Base-by-base conservation (phyloP, 2,113 vertebrate genomes). In the Pangasianodon hypophthalmus region DNA sequence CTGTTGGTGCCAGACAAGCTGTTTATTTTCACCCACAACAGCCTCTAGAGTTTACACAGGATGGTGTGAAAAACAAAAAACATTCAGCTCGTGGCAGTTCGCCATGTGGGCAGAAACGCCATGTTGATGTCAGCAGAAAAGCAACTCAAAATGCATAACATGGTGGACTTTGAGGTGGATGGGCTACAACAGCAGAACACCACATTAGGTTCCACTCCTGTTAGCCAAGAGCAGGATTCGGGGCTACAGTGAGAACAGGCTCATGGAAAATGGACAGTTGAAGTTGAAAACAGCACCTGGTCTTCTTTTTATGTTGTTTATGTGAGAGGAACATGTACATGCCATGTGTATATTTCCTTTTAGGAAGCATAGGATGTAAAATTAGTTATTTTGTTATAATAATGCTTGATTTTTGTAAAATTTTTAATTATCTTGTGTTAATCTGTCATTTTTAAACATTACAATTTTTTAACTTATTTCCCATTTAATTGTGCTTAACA, bases 121-220 rank as follows among this genome's bases (percentile, higher is more conserved):
- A 41, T 44, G 37, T 26, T 84, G 37, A 60, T 83, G 21, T 84
- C 52, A 84, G 54, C 54, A 56, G 32, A 84, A 84, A 62, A 84
- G 82, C 56, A 44, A 62, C 10, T 62, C 9, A 84, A 21, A 41
- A 62, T 29, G 41, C 1, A 29, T 46, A 62, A 84, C 41, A 41
- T 5, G 11, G 1, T 0, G 4, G 46, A 62, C 37, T 21, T 60
- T 84, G 54, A 26, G 48, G 10, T 6, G 0, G 24, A 79, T 75
- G 14, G 6, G 18, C 37, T 44, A 21, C 41, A 75, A 44, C 18
- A 75, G 2, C 2, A 44, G 32, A 71, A 37, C 14, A 37, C 41
- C 44, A 29, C 75, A 29, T 79, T 44, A 29, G 75, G 11, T 79
- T 79, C 75, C 10, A 50, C 11, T 79, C 24, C 44, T 48, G 75